Base-by-base conservation (phyloP, 2,797 vertebrate genomes). In the Amblyraja radiata region DNA sequence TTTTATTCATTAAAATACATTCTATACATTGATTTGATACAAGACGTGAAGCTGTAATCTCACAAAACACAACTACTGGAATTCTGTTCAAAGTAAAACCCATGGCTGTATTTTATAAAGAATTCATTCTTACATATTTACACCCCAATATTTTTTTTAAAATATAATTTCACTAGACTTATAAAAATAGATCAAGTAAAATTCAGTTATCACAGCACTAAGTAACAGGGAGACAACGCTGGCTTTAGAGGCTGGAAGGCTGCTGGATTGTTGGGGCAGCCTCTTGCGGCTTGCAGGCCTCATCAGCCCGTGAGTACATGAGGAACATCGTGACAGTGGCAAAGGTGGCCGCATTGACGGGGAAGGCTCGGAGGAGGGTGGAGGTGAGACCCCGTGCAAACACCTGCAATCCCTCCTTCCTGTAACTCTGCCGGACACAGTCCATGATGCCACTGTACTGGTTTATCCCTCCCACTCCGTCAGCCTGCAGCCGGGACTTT, bases 291-390 rank as follows among this genome's bases (percentile, higher is more conserved):
- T 93, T 95, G 2, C 96, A 94, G 61, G 93, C 95, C 14, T 94
- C 93, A 0, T 95, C 95, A 0, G 96, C 96, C 0, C 97, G 97
- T 0, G 97, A 96, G 0, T 99, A 98, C 95, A 97, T 97, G 1
- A 99, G 98, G 94, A 99, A 97, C 4, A 98, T 96, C 0, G 98
- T 98, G 94, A 99, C 99, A 0, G 98, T 98, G 77, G 99, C 98
- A 14, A 99, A 99, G 73, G 98, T 99, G 16, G 99, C 96, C 0
- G 99, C 99, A 0, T 99, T 99, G 94, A 99, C 99, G 0, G 99
- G 99, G 94, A 99, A 99, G 88, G 99, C 99, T 0, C 99, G 96
- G 25, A 99, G 97, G 28, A 99, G 97, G 0, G 99, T 99, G 94
- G 99, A 99, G 6, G 98, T 97, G 93, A 99, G 98, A 1, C 99